Base-by-base conservation (phyloP, 2,113 vertebrate species). In the Zingel zingel region DNA sequence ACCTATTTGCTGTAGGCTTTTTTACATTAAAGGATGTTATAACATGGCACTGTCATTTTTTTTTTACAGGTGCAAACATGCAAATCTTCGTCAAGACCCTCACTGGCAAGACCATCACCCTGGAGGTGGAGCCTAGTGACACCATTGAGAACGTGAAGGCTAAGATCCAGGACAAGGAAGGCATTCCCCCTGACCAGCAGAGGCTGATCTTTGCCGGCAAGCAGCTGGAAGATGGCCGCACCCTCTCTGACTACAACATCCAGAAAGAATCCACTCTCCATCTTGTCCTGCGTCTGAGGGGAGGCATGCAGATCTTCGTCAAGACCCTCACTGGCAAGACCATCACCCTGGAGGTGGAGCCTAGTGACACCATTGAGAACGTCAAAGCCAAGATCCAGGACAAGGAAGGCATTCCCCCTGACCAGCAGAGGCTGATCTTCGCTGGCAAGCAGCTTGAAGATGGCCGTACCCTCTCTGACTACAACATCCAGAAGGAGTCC, bases 341-440 rank as follows among this genome's bases (percentile, higher is more conserved):
- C 71, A 90, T 90, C 81, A 88, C 86, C 11, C 77, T 88, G 0
- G 88, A 88, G 86, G 88, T 88, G 0, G 88, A 88, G 36, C 83
- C 88, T 0, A 88, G 86, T 0, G 64, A 90, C 78, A 91, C 73
- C 14, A 91, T 91, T 11, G 86, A 91, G 0, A 91, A 91, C 0
- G 86, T 88, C 0, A 88, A 90, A 12, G 89, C 89, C 39, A 91
- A 91, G 45, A 91, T 91, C 85, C 89, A 91, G 71, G 89, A 91
- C 2, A 91, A 91, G 66, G 89, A 91, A 1, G 89, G 89, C 77
- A 91, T 91, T 2, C 87, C 87, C 70, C 89, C 89, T 0, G 87
- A 89, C 5, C 89, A 89, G 89, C 89, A 91, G 87, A 91, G 90
- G 87, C 71, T 91, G 77, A 91, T 91, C 85, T 91, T 91, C 16